phyloP scores from a whole-genome alignment of 2,797 vertebrate species.

The Sebastes glaucus region DNA sequence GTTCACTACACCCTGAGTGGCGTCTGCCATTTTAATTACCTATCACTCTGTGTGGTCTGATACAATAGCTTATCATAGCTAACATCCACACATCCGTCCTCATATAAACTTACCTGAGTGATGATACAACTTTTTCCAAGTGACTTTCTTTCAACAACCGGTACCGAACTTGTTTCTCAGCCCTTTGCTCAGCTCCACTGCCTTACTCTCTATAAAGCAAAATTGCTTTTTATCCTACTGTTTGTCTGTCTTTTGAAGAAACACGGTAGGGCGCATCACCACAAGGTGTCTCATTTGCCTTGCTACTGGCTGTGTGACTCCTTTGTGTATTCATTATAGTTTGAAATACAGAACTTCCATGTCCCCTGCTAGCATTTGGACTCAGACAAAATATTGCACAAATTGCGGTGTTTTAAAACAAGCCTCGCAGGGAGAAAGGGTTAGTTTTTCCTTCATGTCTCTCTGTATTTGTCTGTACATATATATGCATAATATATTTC shows the following conservation, averaged over 20 bases:
- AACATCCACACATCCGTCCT: neutral
- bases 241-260: conserved; percentile 30
- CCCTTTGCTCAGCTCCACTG: neutral
- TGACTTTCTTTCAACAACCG: neutral
- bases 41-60: neutral
- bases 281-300: conserved; percentile 61
- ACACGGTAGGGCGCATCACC: conserved; percentile 30
- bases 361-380: conserved; percentile 18
- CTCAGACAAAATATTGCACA: conserved; percentile 16
- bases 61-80: neutral
- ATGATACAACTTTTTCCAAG: neutral
- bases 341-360: conserved; percentile 32
- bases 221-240: neutral
- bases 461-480: neutral
- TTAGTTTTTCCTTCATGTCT: neutral
- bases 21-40: neutral
- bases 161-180: neutral
- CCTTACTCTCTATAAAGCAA: neutral
- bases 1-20: neutral
- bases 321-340: conserved; percentile 64
- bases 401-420: conserved; percentile 36
- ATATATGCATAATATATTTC: neutral
- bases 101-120: neutral
- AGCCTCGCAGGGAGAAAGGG: neutral
- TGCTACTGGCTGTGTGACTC: conserved; percentile 33